Base-by-base conservation (phyloP, 2,888 invertebrate genomes). In the Rhorus exstirpatorius region DNA sequence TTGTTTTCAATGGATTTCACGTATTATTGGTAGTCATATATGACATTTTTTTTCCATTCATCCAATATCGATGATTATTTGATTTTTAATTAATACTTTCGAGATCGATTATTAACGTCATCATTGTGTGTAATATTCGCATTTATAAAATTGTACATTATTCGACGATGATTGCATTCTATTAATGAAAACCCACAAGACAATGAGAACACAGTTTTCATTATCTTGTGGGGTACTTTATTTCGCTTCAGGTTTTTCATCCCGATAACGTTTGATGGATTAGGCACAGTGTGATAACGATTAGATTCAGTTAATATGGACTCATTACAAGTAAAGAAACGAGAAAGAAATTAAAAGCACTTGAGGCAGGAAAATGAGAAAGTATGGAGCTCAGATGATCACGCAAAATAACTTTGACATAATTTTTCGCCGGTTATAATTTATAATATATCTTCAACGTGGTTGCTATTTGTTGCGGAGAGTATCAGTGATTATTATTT, bases 231-330 rank as follows among this genome's bases (percentile, higher is more conserved):
- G n/a, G n/a, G n/a, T n/a, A n/a, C n/a, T n/a, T n/a, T n/a, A n/a
- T n/a, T 53, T 38, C 12, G n/a, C 24, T 21, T 53, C 49, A 14
- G 38, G 38, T 68, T 38, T 67, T 51, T 67, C n/a, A 7, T 68
- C 38, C 10, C 14, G 38, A 68, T 68, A 53, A 38, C 51, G 21
- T 14, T 4, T 21, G 8, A n/a, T 38, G 35, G 67, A 51, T 67
- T 31, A 51, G 19, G n/a, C 35, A 8, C 19, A 51, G 3, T 21
- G 17, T 26, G 67, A 67, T 67, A 51, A 67, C 21, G 35, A 35
- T 67, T 35, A 21, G 35, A 31, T n/a, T 8, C n/a, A 31, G 51
- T 24, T 51, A 10, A n/a, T 21, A n/a, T 3, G 35, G 26, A 46
- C n/a, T 46, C 24, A 26, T 19, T 38, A 7, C 3, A 31, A 19